Percentiles rank a stretch among this genome's conserved stretches.
These are phyloP conservation scores for Philantomba maxwellii DNA, from an alignment of 2,113 vertebrate species.

Conservation along the genomic window DNA sequence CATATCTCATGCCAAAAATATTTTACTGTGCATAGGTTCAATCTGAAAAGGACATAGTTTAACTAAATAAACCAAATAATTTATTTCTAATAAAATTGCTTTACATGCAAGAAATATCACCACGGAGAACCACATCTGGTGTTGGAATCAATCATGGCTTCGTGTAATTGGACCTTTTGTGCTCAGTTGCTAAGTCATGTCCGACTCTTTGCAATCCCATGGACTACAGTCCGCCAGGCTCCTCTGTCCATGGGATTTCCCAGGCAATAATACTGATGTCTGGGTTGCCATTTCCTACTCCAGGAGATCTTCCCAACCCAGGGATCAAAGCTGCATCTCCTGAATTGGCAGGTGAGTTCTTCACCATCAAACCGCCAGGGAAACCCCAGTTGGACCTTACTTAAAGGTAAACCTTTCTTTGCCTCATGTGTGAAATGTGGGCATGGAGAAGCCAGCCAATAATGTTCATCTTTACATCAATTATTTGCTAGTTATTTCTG, in stretches of 20 bases:
- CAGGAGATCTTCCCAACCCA: not conserved
- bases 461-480: fast-evolving
- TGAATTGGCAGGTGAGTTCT: not conserved
- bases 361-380: not conserved
- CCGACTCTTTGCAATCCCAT: not conserved
- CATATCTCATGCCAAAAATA: fast-evolving
- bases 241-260: not conserved
- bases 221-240: not conserved
- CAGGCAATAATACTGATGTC: not conserved
- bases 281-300: not conserved
- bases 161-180: not conserved
- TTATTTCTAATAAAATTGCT: not conserved
- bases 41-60: not conserved
- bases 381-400: not conserved
- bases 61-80: not conserved
- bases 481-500: not conserved
- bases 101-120: not conserved
- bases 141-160: not conserved
- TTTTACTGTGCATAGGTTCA: not conserved
- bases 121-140: not conserved
- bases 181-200: not conserved
- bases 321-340: not conserved
- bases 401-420: no score
- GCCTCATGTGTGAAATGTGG: not conserved
- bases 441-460: not conserved